phyloP scores from a whole-genome alignment of 2,797 vertebrate species.

The Triplophysa bombifrons region DNA sequence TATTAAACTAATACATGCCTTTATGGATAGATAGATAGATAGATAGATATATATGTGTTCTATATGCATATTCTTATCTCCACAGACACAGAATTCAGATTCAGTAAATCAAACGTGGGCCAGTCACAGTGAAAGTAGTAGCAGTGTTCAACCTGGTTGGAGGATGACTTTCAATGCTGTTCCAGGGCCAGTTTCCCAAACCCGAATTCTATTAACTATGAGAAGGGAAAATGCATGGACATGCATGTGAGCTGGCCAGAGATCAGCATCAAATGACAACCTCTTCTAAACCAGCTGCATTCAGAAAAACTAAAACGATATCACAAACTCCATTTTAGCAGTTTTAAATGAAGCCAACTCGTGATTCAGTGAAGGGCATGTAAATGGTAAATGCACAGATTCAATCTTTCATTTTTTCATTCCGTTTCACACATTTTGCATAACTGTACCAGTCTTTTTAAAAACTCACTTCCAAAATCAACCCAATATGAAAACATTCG shows the following conservation, averaged over 20 bases:
- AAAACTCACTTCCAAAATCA: constrained; percentile 17
- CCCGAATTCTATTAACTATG: not conserved
- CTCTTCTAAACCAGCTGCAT: constrained; percentile 27
- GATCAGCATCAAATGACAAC: constrained; percentile 19
- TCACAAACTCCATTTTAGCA: not conserved
- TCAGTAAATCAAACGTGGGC: constrained; percentile 90
- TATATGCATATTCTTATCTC: constrained; percentile 83
- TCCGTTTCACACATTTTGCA: not conserved
- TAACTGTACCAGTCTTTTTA: constrained; percentile 1
- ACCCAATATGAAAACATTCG: not conserved
- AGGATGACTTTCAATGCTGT: constrained; percentile 60
- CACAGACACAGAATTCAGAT: constrained; percentile 95
- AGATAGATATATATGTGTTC: constrained; percentile 75
- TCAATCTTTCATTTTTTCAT: not conserved
- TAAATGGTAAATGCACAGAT: not conserved
- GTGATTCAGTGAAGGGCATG: constrained; percentile 20
- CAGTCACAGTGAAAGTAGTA: constrained; percentile 92
- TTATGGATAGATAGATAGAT: constrained; percentile 73
- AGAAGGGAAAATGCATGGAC: not conserved
- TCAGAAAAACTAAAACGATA: not conserved
- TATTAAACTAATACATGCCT: constrained; percentile 98
- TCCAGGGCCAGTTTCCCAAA: constrained; percentile 26
- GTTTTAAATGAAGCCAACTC: constrained; percentile 7
- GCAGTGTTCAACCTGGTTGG: constrained; percentile 73
- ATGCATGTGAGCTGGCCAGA: constrained; percentile 7